A percentile compares a stretch with the other conserved stretches of the same genome.
Evolutionary conservation across 2,113 vertebrate genomes (phyloP).

Genomic region (Bolborhynchus lineola): DNA sequence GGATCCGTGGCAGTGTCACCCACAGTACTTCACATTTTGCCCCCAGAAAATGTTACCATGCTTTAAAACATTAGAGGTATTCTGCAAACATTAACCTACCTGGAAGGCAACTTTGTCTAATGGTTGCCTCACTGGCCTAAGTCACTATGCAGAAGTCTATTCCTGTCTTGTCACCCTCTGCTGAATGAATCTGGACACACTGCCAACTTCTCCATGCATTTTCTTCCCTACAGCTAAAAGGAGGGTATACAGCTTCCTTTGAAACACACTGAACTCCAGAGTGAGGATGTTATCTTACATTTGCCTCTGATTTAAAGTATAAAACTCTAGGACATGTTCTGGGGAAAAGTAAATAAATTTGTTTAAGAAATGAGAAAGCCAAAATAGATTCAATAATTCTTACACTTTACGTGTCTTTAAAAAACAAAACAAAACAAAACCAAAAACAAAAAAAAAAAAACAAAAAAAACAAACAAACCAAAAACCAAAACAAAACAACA

Average conservation of each 20-base stretch:
- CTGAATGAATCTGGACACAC: neutral
- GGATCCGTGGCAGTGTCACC: neutral
- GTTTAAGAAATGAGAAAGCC: neutral
- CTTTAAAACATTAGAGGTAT: neutral
- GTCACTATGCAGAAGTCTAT: neutral
- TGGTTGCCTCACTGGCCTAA: neutral
- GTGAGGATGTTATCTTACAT: neutral
- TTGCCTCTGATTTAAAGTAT: neutral
- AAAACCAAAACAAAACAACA: too few species aligned
- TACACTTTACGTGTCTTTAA: neutral
- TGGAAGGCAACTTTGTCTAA: neutral
- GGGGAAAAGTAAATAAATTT: neutral
- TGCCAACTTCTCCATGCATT: neutral
- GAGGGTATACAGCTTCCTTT: neutral
- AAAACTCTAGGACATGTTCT: neutral
- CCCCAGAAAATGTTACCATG: neutral
- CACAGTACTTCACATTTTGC: neutral
- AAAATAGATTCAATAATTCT: neutral
- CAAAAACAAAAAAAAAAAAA: neutral
- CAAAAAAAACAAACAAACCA: too few species aligned
- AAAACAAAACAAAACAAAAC: neutral
- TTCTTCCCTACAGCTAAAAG: neutral
- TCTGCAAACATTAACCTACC: neutral
- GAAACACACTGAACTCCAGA: neutral
- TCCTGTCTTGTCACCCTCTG: neutral